These are phyloP conservation scores for Thecocarcelia acutangulata DNA, from an alignment of 2,888 invertebrate species.

Conservation along the genomic window DNA sequence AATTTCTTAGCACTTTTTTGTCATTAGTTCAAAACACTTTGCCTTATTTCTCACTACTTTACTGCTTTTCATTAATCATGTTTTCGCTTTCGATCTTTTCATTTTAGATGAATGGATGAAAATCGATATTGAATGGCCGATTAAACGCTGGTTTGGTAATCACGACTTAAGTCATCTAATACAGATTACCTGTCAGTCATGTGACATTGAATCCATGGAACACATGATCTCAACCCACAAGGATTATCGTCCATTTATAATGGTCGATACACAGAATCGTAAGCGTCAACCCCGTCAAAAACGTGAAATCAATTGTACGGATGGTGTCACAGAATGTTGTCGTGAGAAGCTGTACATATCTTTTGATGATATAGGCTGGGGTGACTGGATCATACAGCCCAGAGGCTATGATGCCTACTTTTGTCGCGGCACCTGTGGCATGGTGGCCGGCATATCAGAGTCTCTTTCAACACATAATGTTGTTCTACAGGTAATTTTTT, in stretches of 20 bases:
- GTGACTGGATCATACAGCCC: slow-evolving; percentile 92
- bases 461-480: slow-evolving; percentile 87
- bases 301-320: slow-evolving; percentile 86
- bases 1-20: too few relatives aligned
- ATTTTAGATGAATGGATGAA: slow-evolving; percentile 89
- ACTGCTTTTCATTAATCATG: background rate
- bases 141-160: slow-evolving; percentile 89
- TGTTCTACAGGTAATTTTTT: slow-evolving; percentile 85
- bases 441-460: slow-evolving; percentile 87
- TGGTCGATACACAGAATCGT: slow-evolving; percentile 89
- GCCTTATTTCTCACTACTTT: background rate
- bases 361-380: slow-evolving; percentile 93
- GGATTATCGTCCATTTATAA: slow-evolving; percentile 88
- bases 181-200: slow-evolving; percentile 90
- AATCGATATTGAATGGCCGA: slow-evolving; percentile 89
- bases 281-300: slow-evolving; percentile 83
- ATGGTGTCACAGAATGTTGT: slow-evolving; percentile 89
- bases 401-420: slow-evolving; percentile 93
- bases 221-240: slow-evolving; percentile 87
- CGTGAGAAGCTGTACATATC: slow-evolving; percentile 91
- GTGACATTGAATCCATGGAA: slow-evolving; percentile 84
- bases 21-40: too few relatives aligned
- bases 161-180: slow-evolving; percentile 87
- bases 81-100: background rate
- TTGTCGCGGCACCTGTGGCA: slow-evolving; percentile 90